phyloP scores from a whole-genome alignment of 2,113 vertebrate species.

The Mobula birostris region DNA sequence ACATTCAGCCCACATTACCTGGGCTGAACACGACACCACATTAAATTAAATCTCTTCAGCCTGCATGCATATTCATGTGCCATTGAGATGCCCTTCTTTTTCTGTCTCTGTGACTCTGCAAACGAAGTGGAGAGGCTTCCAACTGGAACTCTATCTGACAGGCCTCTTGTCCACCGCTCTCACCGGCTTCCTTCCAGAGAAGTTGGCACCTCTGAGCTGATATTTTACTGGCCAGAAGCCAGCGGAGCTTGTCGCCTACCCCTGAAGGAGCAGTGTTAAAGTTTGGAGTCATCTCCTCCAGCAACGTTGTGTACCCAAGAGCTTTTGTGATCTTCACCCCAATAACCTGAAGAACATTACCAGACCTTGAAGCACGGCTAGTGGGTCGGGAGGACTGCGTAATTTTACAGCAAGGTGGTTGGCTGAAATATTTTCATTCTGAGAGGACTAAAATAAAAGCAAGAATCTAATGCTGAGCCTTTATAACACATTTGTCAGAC shows the following conservation, averaged over 20 bases:
- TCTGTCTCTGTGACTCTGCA: too few species aligned
- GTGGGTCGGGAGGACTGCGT: too few species aligned
- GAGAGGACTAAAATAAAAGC: too few species aligned
- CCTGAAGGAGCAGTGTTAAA: not conserved
- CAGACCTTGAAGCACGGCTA: not conserved
- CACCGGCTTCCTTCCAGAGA: not conserved
- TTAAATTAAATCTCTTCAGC: too few species aligned
- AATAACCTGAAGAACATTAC: not conserved
- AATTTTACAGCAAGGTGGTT: too few species aligned
- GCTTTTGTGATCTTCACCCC: not conserved
- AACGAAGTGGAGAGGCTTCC: not conserved
- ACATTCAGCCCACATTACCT: too few species aligned
- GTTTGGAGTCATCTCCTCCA: not conserved
- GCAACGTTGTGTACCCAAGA: not conserved
- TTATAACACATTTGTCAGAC: too few species aligned
- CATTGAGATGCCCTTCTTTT: not conserved
- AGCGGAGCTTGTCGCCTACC: not conserved
- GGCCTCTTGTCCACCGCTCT: not conserved
- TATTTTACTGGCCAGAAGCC: not conserved
- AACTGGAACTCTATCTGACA: not conserved
- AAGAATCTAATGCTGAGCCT: too few species aligned
- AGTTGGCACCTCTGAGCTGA: not conserved
- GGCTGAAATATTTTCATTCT: too few species aligned
- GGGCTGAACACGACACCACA: too few species aligned
- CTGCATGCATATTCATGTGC: too few species aligned